phyloP scores from a whole-genome alignment of 2,888 invertebrate species.

The Eupithecia pulchellata region DNA sequence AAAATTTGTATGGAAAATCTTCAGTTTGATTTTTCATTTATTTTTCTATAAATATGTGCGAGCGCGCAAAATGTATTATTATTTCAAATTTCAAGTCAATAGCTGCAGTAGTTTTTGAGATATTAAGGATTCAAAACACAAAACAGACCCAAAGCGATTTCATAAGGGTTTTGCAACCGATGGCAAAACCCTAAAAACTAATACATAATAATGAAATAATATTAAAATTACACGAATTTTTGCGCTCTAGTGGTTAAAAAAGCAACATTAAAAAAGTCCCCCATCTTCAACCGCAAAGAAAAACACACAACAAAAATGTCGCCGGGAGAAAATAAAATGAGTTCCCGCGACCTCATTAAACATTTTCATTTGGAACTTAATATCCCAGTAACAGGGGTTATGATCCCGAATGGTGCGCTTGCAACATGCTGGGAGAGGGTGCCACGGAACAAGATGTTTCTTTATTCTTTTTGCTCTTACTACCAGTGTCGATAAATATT shows the following conservation, averaged over 20 bases:
- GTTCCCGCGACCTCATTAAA: constrained; percentile 31
- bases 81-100: too few relatives aligned
- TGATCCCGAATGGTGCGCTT: constrained; percentile 41
- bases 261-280: neutral
- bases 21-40: too few relatives aligned
- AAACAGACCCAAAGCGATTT: too few relatives aligned
- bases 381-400: constrained; percentile 35
- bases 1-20: too few relatives aligned
- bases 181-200: too few relatives aligned
- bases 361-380: constrained; percentile 36
- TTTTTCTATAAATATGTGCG: too few relatives aligned
- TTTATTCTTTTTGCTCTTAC: neutral
- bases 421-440: constrained; percentile 30
- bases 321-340: constrained; percentile 13
- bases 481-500: neutral
- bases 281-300: neutral
- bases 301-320: constrained; percentile 19
- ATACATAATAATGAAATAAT: too few relatives aligned
- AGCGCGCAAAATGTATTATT: too few relatives aligned
- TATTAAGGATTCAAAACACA: too few relatives aligned
- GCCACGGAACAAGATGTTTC: neutral
- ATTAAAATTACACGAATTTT: too few relatives aligned
- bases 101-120: too few relatives aligned
- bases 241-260: neutral
- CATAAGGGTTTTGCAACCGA: too few relatives aligned